Conservation (phyloP, 37 sponge, comb jelly and placozoan genomes). For the Chondrilla cf. caribensis region DNA sequence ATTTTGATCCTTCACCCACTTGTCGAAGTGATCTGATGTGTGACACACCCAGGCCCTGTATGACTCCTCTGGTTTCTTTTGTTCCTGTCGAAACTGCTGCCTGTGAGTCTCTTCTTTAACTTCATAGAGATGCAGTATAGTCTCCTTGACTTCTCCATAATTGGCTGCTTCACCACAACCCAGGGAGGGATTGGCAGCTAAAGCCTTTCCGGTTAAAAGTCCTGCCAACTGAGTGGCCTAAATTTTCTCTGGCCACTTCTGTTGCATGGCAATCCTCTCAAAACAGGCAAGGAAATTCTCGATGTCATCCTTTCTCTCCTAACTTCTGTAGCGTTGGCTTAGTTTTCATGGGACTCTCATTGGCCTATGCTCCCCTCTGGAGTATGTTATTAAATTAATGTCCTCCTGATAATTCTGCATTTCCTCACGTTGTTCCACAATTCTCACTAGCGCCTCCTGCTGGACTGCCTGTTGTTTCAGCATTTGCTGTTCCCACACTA, state of each 20-base stretch:
- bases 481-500: not conserved
- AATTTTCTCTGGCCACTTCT: slow-evolving; percentile 13
- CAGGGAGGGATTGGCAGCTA: not conserved
- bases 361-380: not conserved
- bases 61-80: not conserved
- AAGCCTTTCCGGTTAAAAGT: not conserved
- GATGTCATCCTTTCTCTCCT: not conserved
- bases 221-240: slow-evolving; percentile 14
- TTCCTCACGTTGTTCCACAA: not conserved
- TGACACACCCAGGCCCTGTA: no score
- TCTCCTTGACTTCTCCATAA: not conserved
- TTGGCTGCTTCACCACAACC: not conserved
- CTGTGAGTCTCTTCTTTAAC: not conserved
- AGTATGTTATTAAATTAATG: no score
- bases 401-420: not conserved
- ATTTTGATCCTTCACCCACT: no score
- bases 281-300: slow-evolving; percentile 1
- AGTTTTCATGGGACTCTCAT: not conserved
- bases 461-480: not conserved
- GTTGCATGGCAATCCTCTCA: not conserved
- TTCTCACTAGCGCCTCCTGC: no score
- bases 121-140: not conserved
- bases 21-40: no score
- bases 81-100: not conserved
- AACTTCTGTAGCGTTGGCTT: slow-evolving; percentile 19